Evolutionary conservation across 2,797 vertebrate genomes (phyloP), one percentile per base, ranked within the genome.

Genomic region (Gambusia yucatana): DNA sequence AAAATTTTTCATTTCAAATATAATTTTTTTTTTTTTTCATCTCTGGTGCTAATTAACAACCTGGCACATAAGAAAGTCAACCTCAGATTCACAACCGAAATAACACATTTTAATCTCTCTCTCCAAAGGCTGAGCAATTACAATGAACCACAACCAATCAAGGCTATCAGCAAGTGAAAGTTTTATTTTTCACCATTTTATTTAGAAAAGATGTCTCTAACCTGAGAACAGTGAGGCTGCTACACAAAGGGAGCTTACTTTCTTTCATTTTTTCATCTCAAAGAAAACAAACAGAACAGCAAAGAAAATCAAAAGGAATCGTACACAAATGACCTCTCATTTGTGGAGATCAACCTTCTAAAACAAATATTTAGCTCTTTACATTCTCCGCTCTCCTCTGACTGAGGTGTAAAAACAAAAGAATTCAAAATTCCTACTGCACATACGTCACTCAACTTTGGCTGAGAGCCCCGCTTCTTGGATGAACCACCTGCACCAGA

Each of bases 211-310:
- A 88, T 84, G 82, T 93, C 77, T 92, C 92, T 93, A 95, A 93
- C 94, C 94, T 94, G 94, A 95, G 93, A 93, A 94, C 82, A 91
- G 88, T 90, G 91, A 93, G 90, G 89, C 90, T 89, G 93, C 91
- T 94, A 93, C 92, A 88, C 78, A 90, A 79, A 86, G 57, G 4
- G 57, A 75, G 65, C 46, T 46, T 70, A 75, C 71, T 79, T 78
- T 77, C 57, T 82, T 77, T 76, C 28, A 1, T 84, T 86, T 90
- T 88, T 86, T 82, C 80, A 82, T 89, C 88, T 92, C 89, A 77
- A 87, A 88, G 91, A 85, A 82, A 85, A 36, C 84, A 87, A 88
- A 10, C 46, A 67, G 33, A 39, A 52, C 55, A 71, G 0, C 36
- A 65, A 65, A 77, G 14, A 36, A 76, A 67, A 79, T 61, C 75